Evolutionary conservation across 2,113 vertebrate genomes (phyloP), one percentile per base, ranked within the genome.

Genomic region (Dicerorhinus sumatrensis): DNA sequence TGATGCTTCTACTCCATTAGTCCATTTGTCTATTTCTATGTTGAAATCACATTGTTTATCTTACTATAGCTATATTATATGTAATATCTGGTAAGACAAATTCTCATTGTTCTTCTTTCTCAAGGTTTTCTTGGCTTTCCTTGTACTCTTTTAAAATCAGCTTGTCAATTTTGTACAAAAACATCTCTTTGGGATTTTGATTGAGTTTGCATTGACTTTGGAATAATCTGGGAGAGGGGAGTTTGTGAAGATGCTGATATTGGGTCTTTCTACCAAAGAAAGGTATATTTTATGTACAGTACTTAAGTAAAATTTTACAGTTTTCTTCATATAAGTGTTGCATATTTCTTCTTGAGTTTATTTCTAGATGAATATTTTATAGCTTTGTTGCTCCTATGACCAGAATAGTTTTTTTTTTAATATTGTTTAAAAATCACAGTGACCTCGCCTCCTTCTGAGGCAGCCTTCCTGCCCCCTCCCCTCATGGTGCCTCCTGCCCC

Each of bases 271-370:
- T 75, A 77, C 46, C 51, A 87, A 94, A 46, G 31, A 96, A 70
- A 91, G 20, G 60, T 75, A 14, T 63, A 63, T 67, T 77, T 96
- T 87, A 20, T 70, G 51, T 81, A 54, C 51, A 54, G 51, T 54
- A 73, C 54, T 81, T 89, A 54, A 97, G 86, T 97, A 73, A 65
- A 76, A 86, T 82, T 81, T 90, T 70, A 89, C 17, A 80, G 39
- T 76, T 86, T 96, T 96, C 16, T 65, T 82, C 91, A 76, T 88
- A 31, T 70, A 73, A 21, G 16, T 92, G 42, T 92, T 95, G 29
- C 23, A 46, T 88, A 88, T 82, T 94, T 92, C 27, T 94, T 86
- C 12, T 69, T 87, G 58, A 81, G 33, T 94, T 70, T 83, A 83
- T 92, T 92, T 27, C 60, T 81, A 76, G 11, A 12, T 92, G 42